These are phyloP conservation scores for Oceanodroma tethys DNA, from an alignment of 2,113 vertebrate genomes.

Conservation along the genomic window DNA sequence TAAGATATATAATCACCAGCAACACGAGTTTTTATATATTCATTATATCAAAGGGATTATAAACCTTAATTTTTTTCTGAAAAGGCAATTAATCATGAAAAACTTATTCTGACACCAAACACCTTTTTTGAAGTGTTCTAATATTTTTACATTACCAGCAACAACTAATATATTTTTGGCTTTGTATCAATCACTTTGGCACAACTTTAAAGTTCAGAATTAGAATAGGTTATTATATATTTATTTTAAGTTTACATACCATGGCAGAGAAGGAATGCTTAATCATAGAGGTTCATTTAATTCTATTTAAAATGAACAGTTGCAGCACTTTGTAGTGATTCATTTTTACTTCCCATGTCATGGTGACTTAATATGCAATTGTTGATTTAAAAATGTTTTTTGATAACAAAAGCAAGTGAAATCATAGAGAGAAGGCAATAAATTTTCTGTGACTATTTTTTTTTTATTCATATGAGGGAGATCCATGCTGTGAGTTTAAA, in stretches of 20 bases:
- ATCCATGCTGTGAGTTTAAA: neutral
- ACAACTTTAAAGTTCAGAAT: neutral
- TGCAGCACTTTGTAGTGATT: neutral
- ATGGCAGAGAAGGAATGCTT: neutral
- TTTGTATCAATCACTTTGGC: neutral
- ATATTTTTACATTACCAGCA: neutral
- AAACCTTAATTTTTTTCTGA: neutral
- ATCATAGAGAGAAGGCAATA: neutral
- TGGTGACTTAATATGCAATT: neutral
- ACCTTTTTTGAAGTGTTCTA: neutral
- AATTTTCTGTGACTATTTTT: neutral
- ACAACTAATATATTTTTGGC: neutral
- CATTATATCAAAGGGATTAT: neutral
- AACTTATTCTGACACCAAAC: neutral
- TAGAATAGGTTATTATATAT: neutral
- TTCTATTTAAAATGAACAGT: neutral
- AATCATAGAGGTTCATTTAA: neutral
- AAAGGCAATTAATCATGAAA: neutral
- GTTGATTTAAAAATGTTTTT: neutral
- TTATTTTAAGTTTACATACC: neutral
- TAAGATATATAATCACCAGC: neutral
- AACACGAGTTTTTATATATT: neutral
- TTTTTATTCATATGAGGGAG: neutral
- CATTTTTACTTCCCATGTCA: constrained; percentile 14
- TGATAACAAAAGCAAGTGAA: neutral